Evolutionary conservation across 1,140 invertebrate genomes (phyloP), one percentile per base, ranked within the genome.

Genomic region (Caerostris darwini): DNA sequence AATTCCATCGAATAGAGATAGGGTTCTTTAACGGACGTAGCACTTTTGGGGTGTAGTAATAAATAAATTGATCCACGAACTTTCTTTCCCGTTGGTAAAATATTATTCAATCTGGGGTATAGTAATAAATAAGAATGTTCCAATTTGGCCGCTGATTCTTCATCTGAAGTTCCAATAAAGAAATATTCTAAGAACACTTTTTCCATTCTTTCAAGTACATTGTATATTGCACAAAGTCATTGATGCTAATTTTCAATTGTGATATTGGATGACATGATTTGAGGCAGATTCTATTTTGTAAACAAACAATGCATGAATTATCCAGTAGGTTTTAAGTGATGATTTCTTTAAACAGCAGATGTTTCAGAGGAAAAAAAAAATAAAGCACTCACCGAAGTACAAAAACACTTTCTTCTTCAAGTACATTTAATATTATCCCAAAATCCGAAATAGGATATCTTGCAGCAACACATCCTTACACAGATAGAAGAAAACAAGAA

Each of bases 1-100:
- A 77, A 93, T 87, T 87, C 61, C 92, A 88, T 57, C 86, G 58
- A 19, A 12, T 67, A 34, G 3, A 19, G 56, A 85, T 58, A 58
- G 14, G 17, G 54, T 7, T n/a, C 56, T 58, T 77, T 77, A 77
- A 53, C 71, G 71, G 71, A 77, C 34, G 8, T 77, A 53, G 71
- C 71, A 77, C 50, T 77, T 34, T 12, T 50, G 34, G 34, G 53
- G 34, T 34, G 34, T 34, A 34, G 34, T 34, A 34, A 34, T 34
- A 34, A 34, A 34, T 34, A 34, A 34, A 34, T 34, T 34, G 34
- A 34, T 34, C 34, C 34, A 34, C 0, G 34, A 34, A 34, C 34
- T 34, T 34, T 34, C 2, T 34, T 34, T 34, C 34, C 34, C 34
- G 34, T 34, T 34, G 2, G 34, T 34, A 34, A 34, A 34, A 34